Conservation (phyloP, 2,888 invertebrate species). For the Drosophila anomalata region DNA sequence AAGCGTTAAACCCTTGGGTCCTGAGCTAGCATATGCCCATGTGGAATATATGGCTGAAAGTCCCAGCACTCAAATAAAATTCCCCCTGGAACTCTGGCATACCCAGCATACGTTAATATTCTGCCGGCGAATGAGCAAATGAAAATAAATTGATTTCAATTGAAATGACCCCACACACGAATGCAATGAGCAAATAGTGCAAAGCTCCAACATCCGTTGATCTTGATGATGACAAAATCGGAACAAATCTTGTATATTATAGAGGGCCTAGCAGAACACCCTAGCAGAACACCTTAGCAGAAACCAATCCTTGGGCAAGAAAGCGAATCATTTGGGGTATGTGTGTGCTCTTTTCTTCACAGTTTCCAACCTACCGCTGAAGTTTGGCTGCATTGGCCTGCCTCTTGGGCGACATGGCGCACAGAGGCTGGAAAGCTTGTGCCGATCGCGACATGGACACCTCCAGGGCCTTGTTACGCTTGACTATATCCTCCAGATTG, state of each 20-base stretch:
- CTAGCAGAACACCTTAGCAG: not conserved
- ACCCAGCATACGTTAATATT: conserved; percentile 13
- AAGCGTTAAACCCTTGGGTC: conserved; percentile 17
- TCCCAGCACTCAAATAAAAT: conserved; percentile 25
- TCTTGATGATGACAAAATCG: conserved; percentile 27
- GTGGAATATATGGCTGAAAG: conserved; percentile 23
- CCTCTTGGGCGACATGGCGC: conserved; percentile 81
- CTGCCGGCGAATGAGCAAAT: conserved; percentile 53
- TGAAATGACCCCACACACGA: conserved; percentile 81
- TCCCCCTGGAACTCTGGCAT: conserved; percentile 11
- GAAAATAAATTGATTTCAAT: conserved; percentile 82
- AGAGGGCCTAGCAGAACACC: not conserved
- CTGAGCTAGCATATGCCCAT: conserved; percentile 23
- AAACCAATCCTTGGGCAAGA: conserved; percentile 36
- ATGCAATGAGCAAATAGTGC: conserved; percentile 34
- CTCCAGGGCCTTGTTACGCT: conserved; percentile 85
- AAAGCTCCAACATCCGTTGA: conserved; percentile 47
- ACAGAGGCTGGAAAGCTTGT: conserved; percentile 94
- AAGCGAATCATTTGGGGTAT: conserved; percentile 7
- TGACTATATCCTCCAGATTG: conserved; percentile 83
- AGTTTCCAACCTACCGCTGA: conserved; percentile 85
- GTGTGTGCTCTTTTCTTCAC: not conserved
- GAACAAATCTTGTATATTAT: not conserved
- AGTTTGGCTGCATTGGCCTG: conserved; percentile 85
- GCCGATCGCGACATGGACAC: conserved; percentile 94